These are phyloP conservation scores for Hermaeophaga mercurialis DNA, from an alignment of 2,888 invertebrate species.

Conservation along the genomic window DNA sequence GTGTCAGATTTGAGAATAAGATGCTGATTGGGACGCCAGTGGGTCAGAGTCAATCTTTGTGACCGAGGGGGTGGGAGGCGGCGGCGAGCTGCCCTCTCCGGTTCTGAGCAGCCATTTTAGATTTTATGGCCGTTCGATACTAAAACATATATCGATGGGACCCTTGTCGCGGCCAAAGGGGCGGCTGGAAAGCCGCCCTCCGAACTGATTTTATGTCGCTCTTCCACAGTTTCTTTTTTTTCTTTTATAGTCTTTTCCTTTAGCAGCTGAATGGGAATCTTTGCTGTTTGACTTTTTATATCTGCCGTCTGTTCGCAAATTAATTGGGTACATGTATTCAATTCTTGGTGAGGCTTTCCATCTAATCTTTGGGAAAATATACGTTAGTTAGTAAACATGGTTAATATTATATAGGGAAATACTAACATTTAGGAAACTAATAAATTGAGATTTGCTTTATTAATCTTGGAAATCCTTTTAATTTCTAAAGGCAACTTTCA, in stretches of 20 bases:
- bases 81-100: conserved; percentile 35
- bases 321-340: conserved; percentile 1
- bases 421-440: too few species aligned
- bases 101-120: conserved; percentile 56
- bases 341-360: background rate
- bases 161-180: conserved; percentile 42
- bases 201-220: conserved; percentile 22
- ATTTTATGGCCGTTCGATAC: conserved; percentile 60
- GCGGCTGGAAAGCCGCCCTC: conserved; percentile 18
- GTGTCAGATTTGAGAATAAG: too few species aligned
- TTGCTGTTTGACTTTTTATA: conserved; percentile 4
- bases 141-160: conserved; percentile 53
- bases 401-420: too few species aligned
- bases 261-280: background rate
- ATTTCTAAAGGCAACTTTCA: too few species aligned
- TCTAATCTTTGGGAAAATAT: background rate
- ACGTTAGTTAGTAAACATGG: too few species aligned
- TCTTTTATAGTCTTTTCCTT: conserved; percentile 3
- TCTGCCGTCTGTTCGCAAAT: conserved; percentile 1
- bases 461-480: too few species aligned
- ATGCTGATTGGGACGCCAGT: conserved; percentile 25
- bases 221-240: background rate
- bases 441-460: too few species aligned
- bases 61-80: conserved; percentile 35
- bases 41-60: conserved; percentile 22